A percentile compares a stretch with the other conserved stretches of the same genome.
Conservation (phyloP, 1,140 invertebrate species). For the Apis dorsata region DNA sequence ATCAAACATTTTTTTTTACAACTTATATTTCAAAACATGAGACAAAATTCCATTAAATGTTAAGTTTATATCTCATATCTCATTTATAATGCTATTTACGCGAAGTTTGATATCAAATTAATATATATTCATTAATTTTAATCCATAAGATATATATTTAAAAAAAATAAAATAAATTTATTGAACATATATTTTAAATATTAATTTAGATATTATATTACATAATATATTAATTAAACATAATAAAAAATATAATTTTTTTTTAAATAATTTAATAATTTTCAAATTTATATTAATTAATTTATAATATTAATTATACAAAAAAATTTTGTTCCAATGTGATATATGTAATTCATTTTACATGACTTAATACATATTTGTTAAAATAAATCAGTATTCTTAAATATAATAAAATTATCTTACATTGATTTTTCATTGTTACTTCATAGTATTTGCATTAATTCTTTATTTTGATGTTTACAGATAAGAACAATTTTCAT, state of each 20-base stretch:
- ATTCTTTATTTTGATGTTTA: conserved; percentile 26
- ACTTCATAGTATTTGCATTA: conserved; percentile 19
- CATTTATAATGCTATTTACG: too few relatives aligned
- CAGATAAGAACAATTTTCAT: conserved; percentile 46
- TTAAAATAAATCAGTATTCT: conserved; percentile 67
- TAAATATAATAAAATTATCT: conserved; percentile 65
- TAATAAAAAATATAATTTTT: neutral
- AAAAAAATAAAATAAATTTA: neutral
- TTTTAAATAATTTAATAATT: conserved; percentile 3
- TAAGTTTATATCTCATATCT: too few relatives aligned
- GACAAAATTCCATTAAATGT: too few relatives aligned
- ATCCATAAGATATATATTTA: neutral
- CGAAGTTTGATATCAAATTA: too few relatives aligned
- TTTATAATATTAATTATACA: too few relatives aligned
- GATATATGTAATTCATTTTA: conserved; percentile 33
- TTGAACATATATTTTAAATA: neutral
- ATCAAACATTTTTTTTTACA: too few relatives aligned
- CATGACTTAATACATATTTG: conserved; percentile 62
- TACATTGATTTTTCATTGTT: conserved; percentile 45
- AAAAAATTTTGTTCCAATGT: conserved; percentile 7
- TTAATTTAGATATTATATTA: neutral
- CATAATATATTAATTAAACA: neutral
- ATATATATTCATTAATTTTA: too few relatives aligned
- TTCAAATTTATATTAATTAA: neutral
- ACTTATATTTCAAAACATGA: too few relatives aligned